Evolutionary conservation across 1,140 invertebrate species (phyloP).

Genomic region (Leptinotarsa texana): DNA sequence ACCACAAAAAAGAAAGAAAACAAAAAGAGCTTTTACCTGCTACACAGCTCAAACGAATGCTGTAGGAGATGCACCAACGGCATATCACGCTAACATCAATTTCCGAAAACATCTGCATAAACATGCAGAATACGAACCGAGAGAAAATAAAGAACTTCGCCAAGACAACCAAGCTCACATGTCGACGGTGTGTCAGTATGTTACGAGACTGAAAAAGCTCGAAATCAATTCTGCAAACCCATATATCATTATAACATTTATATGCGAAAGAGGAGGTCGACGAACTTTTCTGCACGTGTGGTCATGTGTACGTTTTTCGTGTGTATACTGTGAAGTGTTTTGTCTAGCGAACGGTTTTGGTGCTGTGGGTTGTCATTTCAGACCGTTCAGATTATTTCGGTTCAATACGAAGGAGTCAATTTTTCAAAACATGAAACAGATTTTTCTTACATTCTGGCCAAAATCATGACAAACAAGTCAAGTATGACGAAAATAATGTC

Average conservation of each 20-base stretch:
- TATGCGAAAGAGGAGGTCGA: not conserved
- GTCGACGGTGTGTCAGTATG: slow-evolving; percentile 12
- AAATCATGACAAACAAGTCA: no score
- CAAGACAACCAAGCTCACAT: slow-evolving; percentile 4
- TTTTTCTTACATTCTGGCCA: no score
- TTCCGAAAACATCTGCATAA: slow-evolving; percentile 18
- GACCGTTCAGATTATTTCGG: no score
- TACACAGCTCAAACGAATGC: not conserved
- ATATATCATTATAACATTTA: slow-evolving; percentile 12
- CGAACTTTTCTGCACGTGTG: not conserved
- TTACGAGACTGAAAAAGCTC: slow-evolving; percentile 12
- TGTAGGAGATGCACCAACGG: slow-evolving; percentile 3
- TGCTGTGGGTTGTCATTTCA: no score
- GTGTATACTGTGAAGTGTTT: not conserved
- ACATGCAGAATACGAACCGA: not conserved
- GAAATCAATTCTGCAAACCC: slow-evolving; percentile 12
- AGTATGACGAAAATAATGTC: no score
- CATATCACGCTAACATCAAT: slow-evolving; percentile 15
- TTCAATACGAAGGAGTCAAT: no score
- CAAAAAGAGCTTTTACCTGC: no score
- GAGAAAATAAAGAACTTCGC: not conserved
- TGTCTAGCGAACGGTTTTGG: not conserved
- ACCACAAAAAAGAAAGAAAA: no score
- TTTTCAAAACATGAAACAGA: no score
- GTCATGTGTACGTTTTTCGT: not conserved